These are phyloP conservation scores for Seriola rivoliana DNA, from an alignment of 2,113 vertebrate species.

Conservation along the genomic window DNA sequence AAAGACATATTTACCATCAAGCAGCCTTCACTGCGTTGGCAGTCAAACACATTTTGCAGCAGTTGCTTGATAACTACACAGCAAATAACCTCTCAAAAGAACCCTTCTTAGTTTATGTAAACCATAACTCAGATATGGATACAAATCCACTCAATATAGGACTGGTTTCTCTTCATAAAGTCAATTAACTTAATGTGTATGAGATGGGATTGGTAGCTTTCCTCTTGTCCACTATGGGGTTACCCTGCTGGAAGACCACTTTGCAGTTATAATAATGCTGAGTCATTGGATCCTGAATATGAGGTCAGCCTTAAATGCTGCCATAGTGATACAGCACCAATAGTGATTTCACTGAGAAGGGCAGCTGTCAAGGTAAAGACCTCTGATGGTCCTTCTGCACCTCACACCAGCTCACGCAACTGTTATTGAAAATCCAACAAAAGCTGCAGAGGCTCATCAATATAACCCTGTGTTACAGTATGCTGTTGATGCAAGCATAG, in stretches of 20 bases:
- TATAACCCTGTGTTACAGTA: not conserved
- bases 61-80: not conserved
- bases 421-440: slow-evolving; percentile 19
- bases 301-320: slow-evolving; percentile 66
- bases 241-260: slow-evolving; percentile 39
- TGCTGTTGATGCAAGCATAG: not conserved
- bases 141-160: slow-evolving; percentile 44
- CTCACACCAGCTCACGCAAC: not conserved
- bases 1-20: not conserved
- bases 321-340: slow-evolving; percentile 17
- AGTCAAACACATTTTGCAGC: not conserved
- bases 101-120: not conserved
- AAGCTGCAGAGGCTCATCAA: slow-evolving; percentile 7
- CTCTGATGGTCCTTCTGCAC: slow-evolving; percentile 39
- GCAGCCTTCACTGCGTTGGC: not conserved
- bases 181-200: slow-evolving; percentile 71
- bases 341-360: slow-evolving; percentile 49
- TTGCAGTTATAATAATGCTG: slow-evolving; percentile 61
- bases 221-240: slow-evolving; percentile 51
- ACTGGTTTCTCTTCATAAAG: slow-evolving; percentile 32
- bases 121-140: slow-evolving; percentile 9
- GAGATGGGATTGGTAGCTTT: slow-evolving; percentile 57
- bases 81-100: not conserved
- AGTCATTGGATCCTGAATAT: slow-evolving; percentile 63
- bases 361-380: slow-evolving; percentile 62